These are phyloP conservation scores for Apaloderma vittatum DNA, from an alignment of 2,113 vertebrate genomes.

Conservation along the genomic window DNA sequence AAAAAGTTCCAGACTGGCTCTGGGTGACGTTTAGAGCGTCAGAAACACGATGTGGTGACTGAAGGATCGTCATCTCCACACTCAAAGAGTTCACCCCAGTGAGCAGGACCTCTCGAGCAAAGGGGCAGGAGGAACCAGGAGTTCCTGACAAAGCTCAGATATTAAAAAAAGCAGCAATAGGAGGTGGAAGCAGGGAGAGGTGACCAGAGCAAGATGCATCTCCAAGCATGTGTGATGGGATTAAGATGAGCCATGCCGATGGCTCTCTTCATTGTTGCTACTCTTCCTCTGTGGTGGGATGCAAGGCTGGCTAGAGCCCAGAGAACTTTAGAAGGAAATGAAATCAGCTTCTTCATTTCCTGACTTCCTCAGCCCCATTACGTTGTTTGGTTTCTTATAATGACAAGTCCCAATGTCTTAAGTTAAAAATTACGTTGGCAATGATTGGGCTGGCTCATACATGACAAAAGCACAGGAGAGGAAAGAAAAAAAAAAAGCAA, in stretches of 20 bases:
- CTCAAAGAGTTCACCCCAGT: neutral
- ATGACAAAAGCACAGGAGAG: neutral
- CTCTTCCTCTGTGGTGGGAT: neutral
- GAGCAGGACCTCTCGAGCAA: neutral
- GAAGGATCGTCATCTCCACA: neutral
- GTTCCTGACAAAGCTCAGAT: neutral
- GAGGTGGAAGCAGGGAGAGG: neutral
- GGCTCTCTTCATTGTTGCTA: neutral
- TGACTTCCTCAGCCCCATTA: neutral
- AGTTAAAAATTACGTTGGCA: neutral
- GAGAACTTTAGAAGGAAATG: neutral
- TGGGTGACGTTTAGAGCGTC: neutral
- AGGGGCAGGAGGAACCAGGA: neutral
- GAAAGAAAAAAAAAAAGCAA: neutral
- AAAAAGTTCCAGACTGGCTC: neutral
- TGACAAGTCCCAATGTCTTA: neutral
- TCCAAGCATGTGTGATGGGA: no score
- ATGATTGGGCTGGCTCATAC: neutral
- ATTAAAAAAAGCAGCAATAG: neutral
- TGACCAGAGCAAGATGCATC: neutral
- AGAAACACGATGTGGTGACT: neutral
- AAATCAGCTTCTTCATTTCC: neutral
- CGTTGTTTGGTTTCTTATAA: neutral
- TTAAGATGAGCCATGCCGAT: neutral
- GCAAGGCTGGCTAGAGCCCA: neutral